A percentile compares a stretch with the other conserved stretches of the same genome.
phyloP scores from a whole-genome alignment of 2,888 invertebrate species.

The Oscheius sp. region DNA sequence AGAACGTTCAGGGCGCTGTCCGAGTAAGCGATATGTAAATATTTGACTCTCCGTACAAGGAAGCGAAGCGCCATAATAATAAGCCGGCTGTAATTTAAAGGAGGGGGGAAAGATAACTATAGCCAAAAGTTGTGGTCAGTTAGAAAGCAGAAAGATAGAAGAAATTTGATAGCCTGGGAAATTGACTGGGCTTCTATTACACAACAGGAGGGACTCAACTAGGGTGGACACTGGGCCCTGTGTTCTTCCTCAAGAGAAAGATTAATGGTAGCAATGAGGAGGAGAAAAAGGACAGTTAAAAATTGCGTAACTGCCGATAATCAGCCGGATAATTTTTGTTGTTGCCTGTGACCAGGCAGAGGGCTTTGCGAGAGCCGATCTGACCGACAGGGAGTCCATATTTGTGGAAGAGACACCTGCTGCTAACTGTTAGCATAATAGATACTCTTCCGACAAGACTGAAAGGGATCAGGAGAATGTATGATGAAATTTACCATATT shows the following conservation, averaged over 20 bases:
- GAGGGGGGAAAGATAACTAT: neutral
- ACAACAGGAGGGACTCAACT: neutral
- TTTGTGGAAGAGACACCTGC: conserved; percentile 27
- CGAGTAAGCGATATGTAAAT: conserved; percentile 39
- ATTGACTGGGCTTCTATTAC: conserved; percentile 35
- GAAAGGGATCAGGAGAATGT: too few species aligned
- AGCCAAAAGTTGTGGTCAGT: neutral
- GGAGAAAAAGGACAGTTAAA: too few species aligned
- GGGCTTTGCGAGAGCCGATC: too few species aligned
- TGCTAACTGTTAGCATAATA: too few species aligned
- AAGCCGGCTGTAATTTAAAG: conserved; percentile 7
- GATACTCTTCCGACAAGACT: too few species aligned
- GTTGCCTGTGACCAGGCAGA: too few species aligned
- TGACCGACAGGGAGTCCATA: too few species aligned
- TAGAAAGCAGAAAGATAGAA: neutral
- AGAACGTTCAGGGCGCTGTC: conserved; percentile 30
- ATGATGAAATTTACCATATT: too few species aligned
- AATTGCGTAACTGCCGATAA: too few species aligned
- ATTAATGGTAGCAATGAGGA: too few species aligned
- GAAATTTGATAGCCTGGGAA: conserved; percentile 32
- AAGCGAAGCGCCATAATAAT: conserved; percentile 27
- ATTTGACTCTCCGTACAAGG: conserved; percentile 25
- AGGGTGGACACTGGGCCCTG: neutral
- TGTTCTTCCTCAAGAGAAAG: too few species aligned
- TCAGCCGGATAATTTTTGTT: conserved; percentile 10